Evolutionary conservation across 2,113 vertebrate species (phyloP).

Genomic region (Periophthalmus modestus): DNA sequence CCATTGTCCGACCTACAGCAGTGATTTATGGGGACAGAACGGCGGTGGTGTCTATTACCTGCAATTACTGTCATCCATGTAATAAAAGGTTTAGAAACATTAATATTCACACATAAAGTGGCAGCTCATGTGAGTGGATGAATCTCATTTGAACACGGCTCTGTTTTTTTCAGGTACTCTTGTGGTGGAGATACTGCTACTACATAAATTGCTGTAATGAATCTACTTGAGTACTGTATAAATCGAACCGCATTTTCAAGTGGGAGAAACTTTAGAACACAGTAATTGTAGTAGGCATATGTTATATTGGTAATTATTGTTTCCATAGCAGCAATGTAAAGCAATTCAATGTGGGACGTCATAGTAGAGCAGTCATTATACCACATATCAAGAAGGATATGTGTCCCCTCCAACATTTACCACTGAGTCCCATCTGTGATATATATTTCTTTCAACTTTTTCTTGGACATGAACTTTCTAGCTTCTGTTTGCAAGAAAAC

Average conservation of each 20-base stretch:
- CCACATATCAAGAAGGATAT: too few relatives aligned
- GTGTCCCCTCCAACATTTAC: too few relatives aligned
- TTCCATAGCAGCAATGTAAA: too few relatives aligned
- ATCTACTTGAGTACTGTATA: too few relatives aligned
- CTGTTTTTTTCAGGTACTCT: background rate
- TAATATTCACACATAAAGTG: conserved; percentile 13
- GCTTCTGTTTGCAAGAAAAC: background rate
- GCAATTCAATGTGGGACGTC: too few relatives aligned
- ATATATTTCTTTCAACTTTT: background rate
- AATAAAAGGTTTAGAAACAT: conserved; percentile 26
- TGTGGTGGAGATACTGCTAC: background rate
- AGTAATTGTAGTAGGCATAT: too few relatives aligned
- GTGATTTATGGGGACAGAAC: conserved; percentile 17
- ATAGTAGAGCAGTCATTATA: too few relatives aligned
- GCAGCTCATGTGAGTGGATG: conserved; percentile 5
- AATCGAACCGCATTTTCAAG: too few relatives aligned
- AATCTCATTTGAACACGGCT: conserved; percentile 2
- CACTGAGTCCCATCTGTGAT: background rate
- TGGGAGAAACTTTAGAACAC: too few relatives aligned
- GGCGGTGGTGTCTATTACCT: conserved; percentile 40
- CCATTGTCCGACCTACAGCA: conserved; percentile 13
- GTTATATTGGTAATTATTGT: too few relatives aligned
- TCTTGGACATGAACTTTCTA: background rate
- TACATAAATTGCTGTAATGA: too few relatives aligned
- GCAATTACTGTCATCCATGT: conserved; percentile 61